These are phyloP conservation scores for Ptychodera flava DNA, from an alignment of 35 echinoderm and acorn worm species.

Conservation along the genomic window DNA sequence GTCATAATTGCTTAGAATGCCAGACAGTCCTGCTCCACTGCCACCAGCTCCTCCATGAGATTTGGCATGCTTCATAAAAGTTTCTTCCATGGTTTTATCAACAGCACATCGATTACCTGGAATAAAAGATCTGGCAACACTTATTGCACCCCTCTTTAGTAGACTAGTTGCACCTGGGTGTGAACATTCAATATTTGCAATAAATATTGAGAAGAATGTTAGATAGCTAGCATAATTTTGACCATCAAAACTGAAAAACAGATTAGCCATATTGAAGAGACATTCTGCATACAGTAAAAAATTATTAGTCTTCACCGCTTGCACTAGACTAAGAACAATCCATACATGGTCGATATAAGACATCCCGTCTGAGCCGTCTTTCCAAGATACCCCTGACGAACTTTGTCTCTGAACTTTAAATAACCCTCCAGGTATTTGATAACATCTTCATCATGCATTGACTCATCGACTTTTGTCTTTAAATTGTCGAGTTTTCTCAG, in stretches of 20 bases:
- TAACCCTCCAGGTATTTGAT: neutral
- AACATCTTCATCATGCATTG: too few relatives aligned
- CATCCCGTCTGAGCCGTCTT: neutral
- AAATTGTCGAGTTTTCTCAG: too few relatives aligned
- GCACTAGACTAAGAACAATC: neutral
- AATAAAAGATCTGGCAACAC: constrained; percentile 8
- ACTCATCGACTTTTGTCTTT: too few relatives aligned
- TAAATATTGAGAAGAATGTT: too few relatives aligned
- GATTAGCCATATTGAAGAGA: neutral
- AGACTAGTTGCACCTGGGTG: neutral
- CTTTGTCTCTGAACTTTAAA: neutral
- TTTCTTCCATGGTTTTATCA: too few relatives aligned
- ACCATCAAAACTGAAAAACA: too few relatives aligned
- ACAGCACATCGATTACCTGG: neutral
- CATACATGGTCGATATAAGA: constrained; percentile 8
- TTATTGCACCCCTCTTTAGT: neutral
- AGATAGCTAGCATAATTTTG: too few relatives aligned
- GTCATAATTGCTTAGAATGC: neutral
- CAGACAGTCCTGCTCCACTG: too few relatives aligned
- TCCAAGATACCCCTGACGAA: neutral
- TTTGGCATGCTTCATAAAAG: too few relatives aligned
- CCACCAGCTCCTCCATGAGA: too few relatives aligned
- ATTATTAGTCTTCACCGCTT: neutral
- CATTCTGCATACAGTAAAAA: neutral
- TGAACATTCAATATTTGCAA: constrained; percentile 7